Percentiles rank a stretch among this genome's conserved stretches.
Evolutionary conservation across 1,140 invertebrate genomes (phyloP).

Genomic region (Homalodisca vitripennis): DNA sequence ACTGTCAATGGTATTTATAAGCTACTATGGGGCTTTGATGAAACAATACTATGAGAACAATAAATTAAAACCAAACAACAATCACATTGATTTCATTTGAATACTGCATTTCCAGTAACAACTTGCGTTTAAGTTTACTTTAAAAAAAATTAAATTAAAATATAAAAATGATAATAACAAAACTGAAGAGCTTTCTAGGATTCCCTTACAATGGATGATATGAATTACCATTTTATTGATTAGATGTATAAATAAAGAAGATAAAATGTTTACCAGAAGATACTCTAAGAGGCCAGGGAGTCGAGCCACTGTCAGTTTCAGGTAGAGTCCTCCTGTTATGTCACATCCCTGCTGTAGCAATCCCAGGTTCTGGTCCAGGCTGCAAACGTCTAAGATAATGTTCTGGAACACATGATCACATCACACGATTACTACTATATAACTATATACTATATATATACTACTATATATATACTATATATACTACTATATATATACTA

Average conservation of each 20-base stretch:
- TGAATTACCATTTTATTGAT: neutral
- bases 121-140: neutral
- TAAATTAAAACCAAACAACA: neutral
- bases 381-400: conserved; percentile 91
- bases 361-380: conserved; percentile 86
- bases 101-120: neutral
- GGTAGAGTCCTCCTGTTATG: conserved; percentile 89
- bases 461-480: too few species aligned
- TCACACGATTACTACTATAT: too few species aligned
- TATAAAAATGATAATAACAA: neutral
- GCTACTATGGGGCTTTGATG: too few species aligned
- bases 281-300: conserved; percentile 87
- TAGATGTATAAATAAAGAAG: too few species aligned
- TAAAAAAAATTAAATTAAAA: neutral
- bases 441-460: too few species aligned
- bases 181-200: neutral
- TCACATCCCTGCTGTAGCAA: conserved; percentile 94
- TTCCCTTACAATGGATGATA: neutral
- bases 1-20: too few species aligned
- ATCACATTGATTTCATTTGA: neutral
- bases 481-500: too few species aligned
- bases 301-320: conserved; percentile 69
- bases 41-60: too few species aligned
- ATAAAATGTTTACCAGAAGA: conserved; percentile 76
- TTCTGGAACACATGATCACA: conserved; percentile 69